Percentiles rank a stretch among this genome's conserved stretches.
Conservation (phyloP, 2,888 invertebrate species). For the Pocota personata region DNA sequence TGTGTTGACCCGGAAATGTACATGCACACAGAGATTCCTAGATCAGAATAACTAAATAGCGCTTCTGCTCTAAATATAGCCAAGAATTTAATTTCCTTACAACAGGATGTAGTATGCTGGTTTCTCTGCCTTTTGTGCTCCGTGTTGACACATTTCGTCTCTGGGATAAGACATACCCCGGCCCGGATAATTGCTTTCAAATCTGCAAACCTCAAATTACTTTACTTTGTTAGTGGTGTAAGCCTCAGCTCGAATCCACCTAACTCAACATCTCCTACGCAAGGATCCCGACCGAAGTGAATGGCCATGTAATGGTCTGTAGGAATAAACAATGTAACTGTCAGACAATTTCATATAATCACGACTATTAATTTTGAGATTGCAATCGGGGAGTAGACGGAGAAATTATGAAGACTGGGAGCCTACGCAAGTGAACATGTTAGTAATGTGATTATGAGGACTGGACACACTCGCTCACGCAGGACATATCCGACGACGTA, state of each 20-base stretch:
- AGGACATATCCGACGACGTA: not conserved
- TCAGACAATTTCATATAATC: constrained; percentile 63
- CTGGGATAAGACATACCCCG: constrained; percentile 11
- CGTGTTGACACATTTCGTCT: constrained; percentile 48
- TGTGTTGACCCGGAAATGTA: constrained; percentile 38
- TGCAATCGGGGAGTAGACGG: constrained; percentile 1
- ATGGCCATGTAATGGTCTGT: constrained; percentile 24
- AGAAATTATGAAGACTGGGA: not conserved
- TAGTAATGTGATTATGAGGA: constrained; percentile 56
- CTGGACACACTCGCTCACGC: not conserved
- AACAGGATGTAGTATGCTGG: constrained; percentile 23
- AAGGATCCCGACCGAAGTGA: constrained; percentile 8
- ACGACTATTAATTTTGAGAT: constrained; percentile 64
- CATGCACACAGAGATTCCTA: constrained; percentile 9
- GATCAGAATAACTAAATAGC: constrained; percentile 17
- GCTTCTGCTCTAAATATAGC: constrained; percentile 3
- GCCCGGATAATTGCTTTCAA: constrained; percentile 66
- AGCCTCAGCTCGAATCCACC: not conserved
- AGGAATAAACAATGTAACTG: constrained; percentile 58
- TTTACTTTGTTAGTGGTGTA: constrained; percentile 49
- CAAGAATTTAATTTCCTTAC: constrained; percentile 62
- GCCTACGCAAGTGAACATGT: not conserved
- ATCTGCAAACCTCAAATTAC: constrained; percentile 64
- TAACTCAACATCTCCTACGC: not conserved
- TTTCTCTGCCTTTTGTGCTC: constrained; percentile 18